These are phyloP conservation scores for Collichthys lucidus DNA, from an alignment of 2,113 vertebrate genomes.

Conservation along the genomic window DNA sequence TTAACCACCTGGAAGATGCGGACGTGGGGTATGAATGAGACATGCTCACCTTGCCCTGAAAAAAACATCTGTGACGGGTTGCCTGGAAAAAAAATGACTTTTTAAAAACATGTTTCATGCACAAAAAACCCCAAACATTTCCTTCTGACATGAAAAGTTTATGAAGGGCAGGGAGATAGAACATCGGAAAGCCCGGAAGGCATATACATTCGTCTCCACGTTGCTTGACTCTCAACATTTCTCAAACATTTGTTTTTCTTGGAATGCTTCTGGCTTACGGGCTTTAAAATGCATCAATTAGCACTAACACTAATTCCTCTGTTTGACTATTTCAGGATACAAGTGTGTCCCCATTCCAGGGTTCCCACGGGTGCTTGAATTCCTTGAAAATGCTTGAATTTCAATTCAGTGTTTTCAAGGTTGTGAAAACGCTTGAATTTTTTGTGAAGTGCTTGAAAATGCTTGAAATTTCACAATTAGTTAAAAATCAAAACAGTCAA, in stretches of 20 bases:
- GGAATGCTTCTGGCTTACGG: neutral
- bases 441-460: too few species aligned
- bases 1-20: constrained; percentile 30
- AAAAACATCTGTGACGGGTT: constrained; percentile 45
- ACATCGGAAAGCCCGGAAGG: neutral
- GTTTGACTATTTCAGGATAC: neutral
- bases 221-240: neutral
- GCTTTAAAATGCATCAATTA: neutral
- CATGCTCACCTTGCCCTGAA: constrained; percentile 44
- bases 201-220: neutral
- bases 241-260: neutral
- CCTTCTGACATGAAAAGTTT: constrained; percentile 44
- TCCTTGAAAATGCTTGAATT: too few species aligned
- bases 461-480: too few species aligned
- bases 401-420: too few species aligned
- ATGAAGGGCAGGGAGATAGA: constrained; percentile 40
- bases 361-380: too few species aligned
- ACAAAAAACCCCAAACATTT: constrained; percentile 20
- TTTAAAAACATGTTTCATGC: constrained; percentile 36
- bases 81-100: constrained; percentile 21
- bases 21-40: constrained; percentile 34
- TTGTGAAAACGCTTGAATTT: too few species aligned
- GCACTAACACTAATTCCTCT: neutral
- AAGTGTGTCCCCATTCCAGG: neutral
- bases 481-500: too few species aligned